Percentiles rank a stretch among this genome's conserved stretches.
Conservation (phyloP, 2,888 invertebrate genomes). For the Coecobrya sp. region DNA sequence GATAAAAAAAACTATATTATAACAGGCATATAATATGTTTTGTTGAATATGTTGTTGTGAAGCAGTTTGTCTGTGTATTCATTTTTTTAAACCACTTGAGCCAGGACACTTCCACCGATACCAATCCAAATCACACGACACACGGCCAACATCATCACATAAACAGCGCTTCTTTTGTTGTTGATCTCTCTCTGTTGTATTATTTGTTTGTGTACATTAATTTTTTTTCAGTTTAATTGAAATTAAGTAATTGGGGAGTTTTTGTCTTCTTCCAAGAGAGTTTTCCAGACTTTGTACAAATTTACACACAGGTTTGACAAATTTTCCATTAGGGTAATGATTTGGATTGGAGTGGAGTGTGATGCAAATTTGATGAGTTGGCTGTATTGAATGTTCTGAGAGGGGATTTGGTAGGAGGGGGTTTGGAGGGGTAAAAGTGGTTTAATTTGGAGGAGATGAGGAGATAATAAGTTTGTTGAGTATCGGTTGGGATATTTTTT, state of each 20-base stretch:
- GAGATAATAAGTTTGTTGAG: background rate
- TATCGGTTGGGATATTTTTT: background rate
- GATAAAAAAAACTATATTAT: background rate
- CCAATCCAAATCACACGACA: background rate
- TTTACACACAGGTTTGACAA: too few relatives aligned
- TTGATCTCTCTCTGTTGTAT: background rate
- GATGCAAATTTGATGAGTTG: too few relatives aligned
- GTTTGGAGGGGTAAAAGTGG: background rate
- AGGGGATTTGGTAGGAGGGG: too few relatives aligned
- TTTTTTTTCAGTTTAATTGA: background rate
- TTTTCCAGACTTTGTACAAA: too few relatives aligned
- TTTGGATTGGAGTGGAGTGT: too few relatives aligned
- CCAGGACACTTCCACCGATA: background rate
- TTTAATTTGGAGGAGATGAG: background rate
- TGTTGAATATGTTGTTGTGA: background rate
- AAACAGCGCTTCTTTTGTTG: background rate
- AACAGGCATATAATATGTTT: background rate
- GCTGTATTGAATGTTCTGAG: too few relatives aligned
- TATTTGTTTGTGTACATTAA: background rate
- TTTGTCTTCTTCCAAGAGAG: too few relatives aligned
- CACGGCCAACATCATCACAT: background rate
- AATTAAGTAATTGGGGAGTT: too few relatives aligned
- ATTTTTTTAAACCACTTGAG: constrained; percentile 23
- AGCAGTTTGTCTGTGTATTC: constrained; percentile 22
- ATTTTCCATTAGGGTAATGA: too few relatives aligned